phyloP scores from a whole-genome alignment of 2,113 vertebrate genomes.

The Epinephelus moara region DNA sequence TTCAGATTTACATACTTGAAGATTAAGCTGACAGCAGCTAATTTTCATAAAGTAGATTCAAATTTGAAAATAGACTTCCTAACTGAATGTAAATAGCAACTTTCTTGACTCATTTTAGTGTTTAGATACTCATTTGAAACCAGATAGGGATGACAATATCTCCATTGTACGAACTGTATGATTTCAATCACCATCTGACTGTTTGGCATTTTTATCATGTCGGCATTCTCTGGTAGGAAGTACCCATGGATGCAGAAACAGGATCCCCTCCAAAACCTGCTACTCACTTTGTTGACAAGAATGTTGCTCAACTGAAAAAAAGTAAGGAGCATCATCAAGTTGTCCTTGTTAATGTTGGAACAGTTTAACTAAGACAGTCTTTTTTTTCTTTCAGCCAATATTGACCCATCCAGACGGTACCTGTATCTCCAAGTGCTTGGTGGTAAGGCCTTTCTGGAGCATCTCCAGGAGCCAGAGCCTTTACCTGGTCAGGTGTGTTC shows the following conservation, averaged over 20 bases:
- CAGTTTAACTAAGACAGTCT: not conserved
- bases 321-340: constrained; percentile 80
- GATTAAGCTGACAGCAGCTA: not conserved
- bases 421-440: constrained; percentile 96
- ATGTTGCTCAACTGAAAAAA: constrained; percentile 85
- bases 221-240: constrained; percentile 77
- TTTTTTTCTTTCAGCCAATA: constrained; percentile 86
- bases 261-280: constrained; percentile 84
- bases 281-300: constrained; percentile 84
- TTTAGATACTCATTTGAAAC: not conserved
- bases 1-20: not conserved
- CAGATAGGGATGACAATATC: not conserved
- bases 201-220: constrained; percentile 2
- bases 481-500: constrained; percentile 93
- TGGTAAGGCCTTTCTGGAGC: constrained; percentile 97
- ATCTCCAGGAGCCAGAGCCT: constrained; percentile 94
- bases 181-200: not conserved
- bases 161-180: not conserved
- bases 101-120: not conserved
- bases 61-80: not conserved
- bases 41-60: not conserved
- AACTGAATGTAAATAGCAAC: not conserved
- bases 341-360: not conserved
- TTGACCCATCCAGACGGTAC: constrained; percentile 93
- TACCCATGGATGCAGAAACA: constrained; percentile 69